Evolutionary conservation across 2,113 vertebrate species (phyloP).

Genomic region (Phylloscopus whistleri): DNA sequence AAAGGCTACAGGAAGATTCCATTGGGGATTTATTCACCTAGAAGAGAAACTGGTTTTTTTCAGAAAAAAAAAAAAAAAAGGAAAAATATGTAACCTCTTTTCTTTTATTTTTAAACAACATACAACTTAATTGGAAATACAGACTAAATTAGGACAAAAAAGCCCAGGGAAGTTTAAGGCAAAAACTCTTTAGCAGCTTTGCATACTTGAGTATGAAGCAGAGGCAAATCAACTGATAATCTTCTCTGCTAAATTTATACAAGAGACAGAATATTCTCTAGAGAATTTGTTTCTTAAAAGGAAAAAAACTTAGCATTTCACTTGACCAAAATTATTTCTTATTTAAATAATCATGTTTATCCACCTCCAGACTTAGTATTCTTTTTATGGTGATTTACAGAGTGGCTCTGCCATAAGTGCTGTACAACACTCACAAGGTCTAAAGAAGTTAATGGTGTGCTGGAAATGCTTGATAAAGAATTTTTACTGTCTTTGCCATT

Average conservation of each 20-base stretch:
- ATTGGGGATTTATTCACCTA: neutral
- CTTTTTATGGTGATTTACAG: neutral
- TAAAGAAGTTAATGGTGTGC: neutral
- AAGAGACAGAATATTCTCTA: neutral
- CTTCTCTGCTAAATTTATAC: slow-evolving; percentile 27
- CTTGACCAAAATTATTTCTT: neutral
- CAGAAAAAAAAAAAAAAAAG: neutral
- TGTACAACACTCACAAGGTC: neutral
- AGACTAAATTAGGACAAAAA: slow-evolving; percentile 51
- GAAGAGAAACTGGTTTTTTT: neutral
- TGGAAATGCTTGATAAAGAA: neutral
- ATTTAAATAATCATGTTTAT: neutral
- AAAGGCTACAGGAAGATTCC: neutral
- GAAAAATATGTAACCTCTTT: neutral
- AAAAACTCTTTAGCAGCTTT: slow-evolving; percentile 58
- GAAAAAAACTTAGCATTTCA: neutral
- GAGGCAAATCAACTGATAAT: slow-evolving; percentile 47
- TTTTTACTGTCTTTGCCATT: neutral
- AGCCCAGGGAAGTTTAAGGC: slow-evolving; percentile 39
- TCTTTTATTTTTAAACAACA: neutral
- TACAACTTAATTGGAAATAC: slow-evolving; percentile 27
- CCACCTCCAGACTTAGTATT: neutral
- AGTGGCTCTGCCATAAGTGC: neutral
- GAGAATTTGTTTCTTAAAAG: neutral
- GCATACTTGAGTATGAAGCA: slow-evolving; percentile 30